Conservation (phyloP, 23 tunicate species). For the Corella eumyota region DNA sequence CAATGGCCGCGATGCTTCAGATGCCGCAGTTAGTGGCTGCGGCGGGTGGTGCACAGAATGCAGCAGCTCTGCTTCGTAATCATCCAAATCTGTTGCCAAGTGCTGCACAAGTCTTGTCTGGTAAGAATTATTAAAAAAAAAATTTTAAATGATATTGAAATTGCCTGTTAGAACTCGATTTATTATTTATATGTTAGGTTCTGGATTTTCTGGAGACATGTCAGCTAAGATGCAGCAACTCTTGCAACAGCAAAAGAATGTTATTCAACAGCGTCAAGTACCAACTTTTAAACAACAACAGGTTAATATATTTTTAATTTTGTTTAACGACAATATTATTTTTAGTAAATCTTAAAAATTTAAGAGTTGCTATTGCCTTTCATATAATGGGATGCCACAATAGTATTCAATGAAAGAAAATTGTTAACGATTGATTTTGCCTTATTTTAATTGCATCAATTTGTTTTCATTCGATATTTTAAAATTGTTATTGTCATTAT, state of each 20-base stretch:
- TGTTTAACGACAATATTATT: too few species aligned
- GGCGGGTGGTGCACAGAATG: constrained; percentile 33
- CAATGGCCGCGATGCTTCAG: constrained; percentile 92
- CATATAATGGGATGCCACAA: too few species aligned
- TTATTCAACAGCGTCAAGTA: constrained; percentile 41
- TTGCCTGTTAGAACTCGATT: too few species aligned
- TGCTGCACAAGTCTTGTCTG: constrained; percentile 44
- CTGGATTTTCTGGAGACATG: constrained; percentile 41
- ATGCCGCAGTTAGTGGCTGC: constrained; percentile 78
- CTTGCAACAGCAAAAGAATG: constrained; percentile 56
- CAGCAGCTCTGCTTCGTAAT: constrained; percentile 29
- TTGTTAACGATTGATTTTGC: too few species aligned
- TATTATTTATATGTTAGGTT: too few species aligned
- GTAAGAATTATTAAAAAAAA: constrained; percentile 5
- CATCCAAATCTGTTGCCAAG: constrained; percentile 31
- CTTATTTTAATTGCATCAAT: too few species aligned
- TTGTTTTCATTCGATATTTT: too few species aligned
- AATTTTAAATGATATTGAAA: too few species aligned
- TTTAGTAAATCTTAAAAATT: too few species aligned
- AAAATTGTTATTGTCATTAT: too few species aligned
- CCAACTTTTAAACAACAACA: constrained; percentile 77
- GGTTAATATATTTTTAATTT: constrained; percentile 4
- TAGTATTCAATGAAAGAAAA: too few species aligned
- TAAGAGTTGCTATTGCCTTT: too few species aligned
- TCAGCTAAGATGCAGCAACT: constrained; percentile 73